These are phyloP conservation scores for Bedellia somnulentella DNA, from an alignment of 2,888 invertebrate genomes.

Conservation along the genomic window DNA sequence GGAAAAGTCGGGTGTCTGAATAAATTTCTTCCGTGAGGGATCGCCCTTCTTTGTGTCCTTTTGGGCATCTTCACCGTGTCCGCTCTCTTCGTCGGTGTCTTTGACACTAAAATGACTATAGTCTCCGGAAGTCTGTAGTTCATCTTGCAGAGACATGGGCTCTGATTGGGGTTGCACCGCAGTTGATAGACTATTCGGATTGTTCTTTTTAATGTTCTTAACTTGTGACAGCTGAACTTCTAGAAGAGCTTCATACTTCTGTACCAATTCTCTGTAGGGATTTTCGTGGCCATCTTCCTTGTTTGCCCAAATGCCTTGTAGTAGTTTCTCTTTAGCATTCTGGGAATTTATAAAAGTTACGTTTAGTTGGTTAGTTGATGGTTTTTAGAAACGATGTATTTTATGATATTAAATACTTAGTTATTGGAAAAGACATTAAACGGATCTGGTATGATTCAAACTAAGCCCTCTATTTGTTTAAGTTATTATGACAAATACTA, in stretches of 20 bases:
- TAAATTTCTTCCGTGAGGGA: constrained; percentile 56
- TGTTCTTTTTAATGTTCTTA: constrained; percentile 48
- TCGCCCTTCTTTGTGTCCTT: constrained; percentile 43
- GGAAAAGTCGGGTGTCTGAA: constrained; percentile 80
- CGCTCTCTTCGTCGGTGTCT: constrained; percentile 67
- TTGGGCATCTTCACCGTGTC: constrained; percentile 58
- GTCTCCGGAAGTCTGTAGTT: constrained; percentile 74
- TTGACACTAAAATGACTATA: constrained; percentile 66
- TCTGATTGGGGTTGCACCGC: constrained; percentile 30
- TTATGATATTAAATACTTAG: too few species aligned
- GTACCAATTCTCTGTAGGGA: constrained; percentile 78
- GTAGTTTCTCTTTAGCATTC: constrained; percentile 54
- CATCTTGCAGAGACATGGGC: constrained; percentile 67
- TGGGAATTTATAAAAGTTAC: too few species aligned
- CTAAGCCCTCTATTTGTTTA: too few species aligned
- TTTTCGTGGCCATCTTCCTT: constrained; percentile 61
- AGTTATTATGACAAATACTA: too few species aligned
- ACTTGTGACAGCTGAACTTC: constrained; percentile 73
- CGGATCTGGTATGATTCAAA: too few species aligned
- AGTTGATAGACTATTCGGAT: constrained; percentile 21
- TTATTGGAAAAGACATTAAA: constrained; percentile 2
- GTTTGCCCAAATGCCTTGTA: constrained; percentile 55
- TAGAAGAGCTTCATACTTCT: constrained; percentile 82
- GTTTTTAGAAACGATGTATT: too few species aligned
- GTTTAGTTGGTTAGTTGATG: too few species aligned